Conservation (phyloP, 2,888 invertebrate genomes). For the Dioctria linearis region DNA sequence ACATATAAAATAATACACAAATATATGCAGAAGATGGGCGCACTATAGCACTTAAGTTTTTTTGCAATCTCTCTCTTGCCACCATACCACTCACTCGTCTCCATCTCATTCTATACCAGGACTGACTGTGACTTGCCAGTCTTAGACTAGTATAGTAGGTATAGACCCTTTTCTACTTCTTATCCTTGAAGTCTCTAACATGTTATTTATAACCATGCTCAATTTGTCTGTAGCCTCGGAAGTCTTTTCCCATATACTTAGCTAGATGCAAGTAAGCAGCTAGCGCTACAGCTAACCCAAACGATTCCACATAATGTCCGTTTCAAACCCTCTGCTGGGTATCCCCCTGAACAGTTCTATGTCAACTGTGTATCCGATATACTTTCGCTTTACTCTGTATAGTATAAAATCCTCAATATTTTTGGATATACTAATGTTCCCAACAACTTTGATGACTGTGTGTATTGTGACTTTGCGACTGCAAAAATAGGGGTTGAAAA, state of each 20-base stretch:
- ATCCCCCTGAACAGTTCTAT: neutral
- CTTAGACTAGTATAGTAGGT: too few species aligned
- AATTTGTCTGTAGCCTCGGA: neutral
- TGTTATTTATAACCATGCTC: slow-evolving; percentile 16
- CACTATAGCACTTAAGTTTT: slow-evolving; percentile 1
- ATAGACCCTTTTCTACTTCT: neutral
- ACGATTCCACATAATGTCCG: neutral
- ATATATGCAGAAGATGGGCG: neutral
- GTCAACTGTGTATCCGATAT: neutral
- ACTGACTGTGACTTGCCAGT: too few species aligned
- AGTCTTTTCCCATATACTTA: neutral
- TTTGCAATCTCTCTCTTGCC: neutral
- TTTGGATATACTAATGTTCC: slow-evolving; percentile 2
- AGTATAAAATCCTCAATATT: neutral
- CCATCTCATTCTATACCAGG: neutral
- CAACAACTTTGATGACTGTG: neutral
- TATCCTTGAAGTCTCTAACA: slow-evolving; percentile 21
- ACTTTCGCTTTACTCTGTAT: neutral
- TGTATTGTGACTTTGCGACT: neutral
- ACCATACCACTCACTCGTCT: neutral
- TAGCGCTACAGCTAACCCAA: neutral
- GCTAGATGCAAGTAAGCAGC: neutral
- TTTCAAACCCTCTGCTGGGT: neutral
- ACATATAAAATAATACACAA: neutral
- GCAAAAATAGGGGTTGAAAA: too few species aligned